Conservation (phyloP, 2,113 vertebrate species). For the Rattus rattus region DNA sequence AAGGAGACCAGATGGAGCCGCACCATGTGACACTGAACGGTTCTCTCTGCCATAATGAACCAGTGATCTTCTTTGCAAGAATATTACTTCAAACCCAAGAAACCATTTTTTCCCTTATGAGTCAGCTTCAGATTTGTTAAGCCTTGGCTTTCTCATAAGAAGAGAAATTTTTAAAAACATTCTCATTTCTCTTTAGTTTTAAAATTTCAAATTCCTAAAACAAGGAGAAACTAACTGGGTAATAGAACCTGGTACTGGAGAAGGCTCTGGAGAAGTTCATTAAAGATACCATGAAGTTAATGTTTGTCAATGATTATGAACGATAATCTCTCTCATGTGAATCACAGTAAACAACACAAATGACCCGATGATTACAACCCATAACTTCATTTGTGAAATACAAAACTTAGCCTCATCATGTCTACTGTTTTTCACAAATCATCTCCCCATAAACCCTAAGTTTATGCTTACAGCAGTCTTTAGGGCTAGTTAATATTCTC, state of each 20-base stretch:
- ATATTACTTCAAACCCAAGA: background rate
- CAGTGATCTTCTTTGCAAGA: constrained; percentile 45
- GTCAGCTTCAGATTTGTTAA: constrained; percentile 49
- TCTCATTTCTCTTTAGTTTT: background rate
- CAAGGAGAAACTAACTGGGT: background rate
- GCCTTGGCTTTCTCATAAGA: background rate
- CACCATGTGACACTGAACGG: background rate
- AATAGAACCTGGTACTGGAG: background rate
- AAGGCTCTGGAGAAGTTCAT: constrained; percentile 17
- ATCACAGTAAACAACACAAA: constrained; percentile 18
- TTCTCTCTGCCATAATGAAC: background rate
- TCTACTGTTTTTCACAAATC: background rate
- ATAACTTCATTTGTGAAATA: background rate
- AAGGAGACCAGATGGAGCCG: constrained; percentile 17
- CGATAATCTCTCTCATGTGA: constrained; percentile 10
- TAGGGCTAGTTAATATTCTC: background rate
- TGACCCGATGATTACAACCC: background rate
- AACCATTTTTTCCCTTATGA: constrained; percentile 22
- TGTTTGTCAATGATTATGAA: background rate
- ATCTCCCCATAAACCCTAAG: background rate
- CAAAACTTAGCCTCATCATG: background rate
- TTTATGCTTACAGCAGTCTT: background rate
- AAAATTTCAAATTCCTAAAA: constrained; percentile 4
- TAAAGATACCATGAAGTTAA: constrained; percentile 34
- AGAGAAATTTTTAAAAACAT: constrained; percentile 25